These are phyloP conservation scores for Artemia franciscana DNA, from an alignment of 1,140 invertebrate species.

Conservation along the genomic window DNA sequence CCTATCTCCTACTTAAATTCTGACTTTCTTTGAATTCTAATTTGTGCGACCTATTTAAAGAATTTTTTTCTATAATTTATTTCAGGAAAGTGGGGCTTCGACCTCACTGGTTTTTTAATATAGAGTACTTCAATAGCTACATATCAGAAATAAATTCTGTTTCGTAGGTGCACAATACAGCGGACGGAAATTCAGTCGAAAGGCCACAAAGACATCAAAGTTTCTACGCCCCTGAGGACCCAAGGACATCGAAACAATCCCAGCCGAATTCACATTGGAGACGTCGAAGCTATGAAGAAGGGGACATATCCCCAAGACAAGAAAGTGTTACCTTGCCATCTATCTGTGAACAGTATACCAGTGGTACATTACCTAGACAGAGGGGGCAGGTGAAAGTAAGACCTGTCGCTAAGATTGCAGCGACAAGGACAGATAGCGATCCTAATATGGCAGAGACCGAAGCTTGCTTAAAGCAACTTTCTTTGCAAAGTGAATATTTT, in stretches of 20 bases:
- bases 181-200: not conserved
- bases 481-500: not conserved
- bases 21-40: too few relatives aligned
- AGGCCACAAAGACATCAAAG: not conserved
- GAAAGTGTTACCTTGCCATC: slow-evolving; percentile 17
- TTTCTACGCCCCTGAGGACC: not conserved
- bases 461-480: slow-evolving; percentile 4
- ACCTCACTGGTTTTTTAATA: slow-evolving; percentile 9
- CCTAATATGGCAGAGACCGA: slow-evolving; percentile 10
- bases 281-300: slow-evolving; percentile 57
- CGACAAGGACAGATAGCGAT: slow-evolving; percentile 18
- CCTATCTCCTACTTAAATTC: too few relatives aligned
- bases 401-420: slow-evolving; percentile 60
- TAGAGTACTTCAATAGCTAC: too few relatives aligned
- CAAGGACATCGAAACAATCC: not conserved
- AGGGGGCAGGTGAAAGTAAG: slow-evolving; percentile 48
- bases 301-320: slow-evolving; percentile 44
- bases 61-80: too few relatives aligned
- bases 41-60: too few relatives aligned
- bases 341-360: slow-evolving; percentile 24
- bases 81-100: too few relatives aligned
- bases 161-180: slow-evolving; percentile 2
- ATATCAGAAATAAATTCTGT: too few relatives aligned
- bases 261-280: slow-evolving; percentile 32
- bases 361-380: slow-evolving; percentile 60